phyloP scores from a whole-genome alignment of 2,888 invertebrate genomes.

The Mystacides longicornis region DNA sequence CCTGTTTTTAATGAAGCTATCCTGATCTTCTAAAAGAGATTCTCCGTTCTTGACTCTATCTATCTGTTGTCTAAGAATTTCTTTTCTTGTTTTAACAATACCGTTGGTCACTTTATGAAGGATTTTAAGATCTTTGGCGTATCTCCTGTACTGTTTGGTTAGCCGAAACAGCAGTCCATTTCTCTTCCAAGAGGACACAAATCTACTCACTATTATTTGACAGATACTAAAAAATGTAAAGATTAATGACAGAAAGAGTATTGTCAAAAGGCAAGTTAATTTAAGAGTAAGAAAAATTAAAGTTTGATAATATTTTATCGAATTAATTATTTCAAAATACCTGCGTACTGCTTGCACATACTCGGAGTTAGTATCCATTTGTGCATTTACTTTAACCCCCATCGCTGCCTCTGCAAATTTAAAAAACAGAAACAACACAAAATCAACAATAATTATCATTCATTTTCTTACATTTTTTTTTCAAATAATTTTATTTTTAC shows the following conservation, averaged over 20 bases:
- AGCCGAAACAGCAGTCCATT: background rate
- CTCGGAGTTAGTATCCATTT: slow-evolving; percentile 41
- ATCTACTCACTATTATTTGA: background rate
- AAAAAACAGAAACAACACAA: background rate
- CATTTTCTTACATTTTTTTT: too few relatives aligned
- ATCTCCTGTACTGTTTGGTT: background rate
- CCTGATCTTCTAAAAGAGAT: background rate
- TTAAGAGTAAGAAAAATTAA: too few relatives aligned
- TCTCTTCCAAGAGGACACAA: background rate
- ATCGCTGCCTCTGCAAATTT: slow-evolving; percentile 52
- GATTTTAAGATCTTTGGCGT: slow-evolving; percentile 31
- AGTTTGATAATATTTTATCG: background rate
- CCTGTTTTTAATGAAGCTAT: background rate
- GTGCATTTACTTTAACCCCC: slow-evolving; percentile 53
- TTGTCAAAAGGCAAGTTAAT: too few relatives aligned
- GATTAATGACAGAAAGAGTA: background rate
- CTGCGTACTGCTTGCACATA: slow-evolving; percentile 45
- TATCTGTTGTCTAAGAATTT: slow-evolving; percentile 22
- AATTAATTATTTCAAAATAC: slow-evolving; percentile 9
- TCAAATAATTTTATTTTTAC: background rate
- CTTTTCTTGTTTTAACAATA: slow-evolving; percentile 29
- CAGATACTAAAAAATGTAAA: background rate
- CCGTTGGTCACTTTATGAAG: slow-evolving; percentile 30
- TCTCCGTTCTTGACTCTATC: background rate
- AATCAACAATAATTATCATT: too few relatives aligned